A percentile compares a stretch with the other conserved stretches of the same genome.
Evolutionary conservation across 2,113 vertebrate genomes (phyloP).

Genomic region (Lamprotornis superbus): DNA sequence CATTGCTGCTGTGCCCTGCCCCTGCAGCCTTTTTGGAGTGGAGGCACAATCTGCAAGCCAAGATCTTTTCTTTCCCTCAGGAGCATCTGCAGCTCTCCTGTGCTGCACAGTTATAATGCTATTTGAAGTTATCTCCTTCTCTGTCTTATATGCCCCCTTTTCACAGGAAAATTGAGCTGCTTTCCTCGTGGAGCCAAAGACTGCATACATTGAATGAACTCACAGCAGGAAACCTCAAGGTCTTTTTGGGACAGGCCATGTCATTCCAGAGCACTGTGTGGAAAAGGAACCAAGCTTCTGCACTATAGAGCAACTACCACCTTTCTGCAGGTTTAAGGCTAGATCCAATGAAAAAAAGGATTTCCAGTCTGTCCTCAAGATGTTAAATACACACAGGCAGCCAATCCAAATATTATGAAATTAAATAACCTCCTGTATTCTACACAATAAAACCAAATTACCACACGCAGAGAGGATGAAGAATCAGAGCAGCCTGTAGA

Average conservation of each 20-base stretch:
- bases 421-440: not conserved
- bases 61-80: not conserved
- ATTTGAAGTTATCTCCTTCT: not conserved
- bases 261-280: not conserved
- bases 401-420: not conserved
- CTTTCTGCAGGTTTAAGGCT: not conserved
- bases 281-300: not conserved
- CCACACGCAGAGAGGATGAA: not conserved
- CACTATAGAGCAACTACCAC: not conserved
- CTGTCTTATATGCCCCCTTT: not conserved
- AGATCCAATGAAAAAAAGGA: not conserved
- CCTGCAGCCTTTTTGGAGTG: not conserved
- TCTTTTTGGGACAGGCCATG: not conserved
- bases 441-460: not conserved
- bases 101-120: not conserved
- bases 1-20: not conserved
- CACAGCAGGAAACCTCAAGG: not conserved
- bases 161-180: not conserved
- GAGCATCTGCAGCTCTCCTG: not conserved
- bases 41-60: not conserved
- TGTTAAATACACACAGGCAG: not conserved
- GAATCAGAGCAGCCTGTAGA: not conserved
- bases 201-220: not conserved
- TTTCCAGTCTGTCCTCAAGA: not conserved
- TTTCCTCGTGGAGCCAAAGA: not conserved